phyloP scores from a whole-genome alignment of 1,140 invertebrate species.

The Teleogryllus occipitalis region DNA sequence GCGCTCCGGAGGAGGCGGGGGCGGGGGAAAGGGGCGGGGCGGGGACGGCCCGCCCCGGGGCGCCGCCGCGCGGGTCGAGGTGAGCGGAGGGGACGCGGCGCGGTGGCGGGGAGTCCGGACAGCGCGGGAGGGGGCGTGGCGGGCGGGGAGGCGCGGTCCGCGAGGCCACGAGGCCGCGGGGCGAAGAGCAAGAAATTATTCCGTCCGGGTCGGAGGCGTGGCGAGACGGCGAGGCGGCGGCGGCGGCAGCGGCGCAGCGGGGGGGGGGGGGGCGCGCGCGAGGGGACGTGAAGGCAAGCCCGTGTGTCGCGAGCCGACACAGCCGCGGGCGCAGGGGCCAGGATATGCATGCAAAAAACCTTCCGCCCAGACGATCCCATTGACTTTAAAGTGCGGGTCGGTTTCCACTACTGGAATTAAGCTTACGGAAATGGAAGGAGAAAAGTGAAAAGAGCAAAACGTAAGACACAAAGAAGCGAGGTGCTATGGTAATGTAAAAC shows the following conservation, averaged over 20 bases:
- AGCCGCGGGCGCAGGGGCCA: not conserved
- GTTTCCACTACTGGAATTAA: not conserved
- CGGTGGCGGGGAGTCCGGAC: too few relatives aligned
- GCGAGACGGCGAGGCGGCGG: not conserved
- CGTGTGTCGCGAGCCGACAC: not conserved
- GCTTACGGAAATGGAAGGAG: not conserved
- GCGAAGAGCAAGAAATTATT: not conserved
- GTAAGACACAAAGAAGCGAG: not conserved
- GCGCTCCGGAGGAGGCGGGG: too few relatives aligned
- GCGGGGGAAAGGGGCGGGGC: too few relatives aligned
- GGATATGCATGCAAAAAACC: not conserved
- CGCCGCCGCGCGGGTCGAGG: too few relatives aligned
- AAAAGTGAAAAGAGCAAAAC: slow-evolving; percentile 5
- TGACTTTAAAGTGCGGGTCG: not conserved
- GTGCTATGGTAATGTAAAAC: not conserved
- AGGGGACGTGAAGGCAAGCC: too few relatives aligned
- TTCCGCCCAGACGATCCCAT: not conserved
- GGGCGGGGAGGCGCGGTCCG: too few relatives aligned
- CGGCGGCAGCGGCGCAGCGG: too few relatives aligned
- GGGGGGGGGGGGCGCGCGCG: too few relatives aligned
- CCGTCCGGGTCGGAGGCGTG: not conserved
- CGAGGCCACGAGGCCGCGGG: too few relatives aligned
- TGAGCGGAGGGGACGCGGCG: too few relatives aligned
- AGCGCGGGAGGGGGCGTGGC: too few relatives aligned
- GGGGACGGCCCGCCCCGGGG: too few relatives aligned